Evolutionary conservation across 1,140 invertebrate genomes (phyloP).

Genomic region (Belonocnema kinseyi): DNA sequence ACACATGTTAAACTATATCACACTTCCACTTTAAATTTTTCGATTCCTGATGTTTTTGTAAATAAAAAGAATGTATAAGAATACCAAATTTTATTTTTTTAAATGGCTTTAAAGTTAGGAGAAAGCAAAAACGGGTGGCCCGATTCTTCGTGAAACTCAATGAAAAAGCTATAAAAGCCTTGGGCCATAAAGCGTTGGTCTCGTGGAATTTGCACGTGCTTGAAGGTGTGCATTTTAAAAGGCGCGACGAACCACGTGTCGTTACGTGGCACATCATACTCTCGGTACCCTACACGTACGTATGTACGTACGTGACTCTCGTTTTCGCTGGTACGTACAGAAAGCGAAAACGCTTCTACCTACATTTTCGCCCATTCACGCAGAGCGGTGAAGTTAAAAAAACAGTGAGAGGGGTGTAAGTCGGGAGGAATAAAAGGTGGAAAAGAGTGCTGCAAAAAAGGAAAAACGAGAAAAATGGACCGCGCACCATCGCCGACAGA

Average conservation of each 20-base stretch:
- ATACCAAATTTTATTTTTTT: background rate
- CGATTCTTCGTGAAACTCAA: constrained; percentile 8
- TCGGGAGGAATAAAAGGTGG: constrained; percentile 52
- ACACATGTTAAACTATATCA: too few species aligned
- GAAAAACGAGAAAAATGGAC: constrained; percentile 55
- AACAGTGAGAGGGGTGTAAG: constrained; percentile 47
- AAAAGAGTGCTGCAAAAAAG: constrained; percentile 45
- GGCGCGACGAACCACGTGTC: constrained; percentile 53
- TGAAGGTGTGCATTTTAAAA: constrained; percentile 46
- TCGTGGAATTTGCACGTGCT: constrained; percentile 29
- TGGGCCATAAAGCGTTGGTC: constrained; percentile 19
- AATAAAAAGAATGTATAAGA: background rate
- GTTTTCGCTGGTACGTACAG: constrained; percentile 73
- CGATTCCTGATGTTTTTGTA: too few species aligned
- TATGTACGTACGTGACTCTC: constrained; percentile 73
- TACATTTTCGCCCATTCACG: constrained; percentile 75
- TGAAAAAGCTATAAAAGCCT: constrained; percentile 5
- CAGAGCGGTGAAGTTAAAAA: constrained; percentile 59
- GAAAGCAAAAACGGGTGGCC: background rate
- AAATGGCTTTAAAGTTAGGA: constrained; percentile 1
- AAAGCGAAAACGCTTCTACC: constrained; percentile 75
- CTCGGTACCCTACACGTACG: constrained; percentile 63
- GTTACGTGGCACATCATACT: constrained; percentile 58
- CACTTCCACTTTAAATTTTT: too few species aligned
- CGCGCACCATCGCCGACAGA: constrained; percentile 30